phyloP scores from a whole-genome alignment of 2,113 vertebrate species.

The Chitala chitala region DNA sequence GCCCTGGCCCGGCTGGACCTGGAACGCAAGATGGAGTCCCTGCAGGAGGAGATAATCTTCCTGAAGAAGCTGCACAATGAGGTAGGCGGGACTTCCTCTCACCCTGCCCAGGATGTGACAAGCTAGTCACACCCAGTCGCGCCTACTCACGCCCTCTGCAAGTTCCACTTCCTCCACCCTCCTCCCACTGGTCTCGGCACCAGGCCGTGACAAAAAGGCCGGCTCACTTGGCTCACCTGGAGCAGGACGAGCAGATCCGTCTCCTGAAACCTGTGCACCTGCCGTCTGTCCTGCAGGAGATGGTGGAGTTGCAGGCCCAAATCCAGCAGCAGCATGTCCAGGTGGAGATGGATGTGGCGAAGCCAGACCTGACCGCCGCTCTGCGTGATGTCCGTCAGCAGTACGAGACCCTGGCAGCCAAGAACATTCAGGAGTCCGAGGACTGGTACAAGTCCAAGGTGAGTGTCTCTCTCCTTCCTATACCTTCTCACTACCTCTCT shows the following conservation, averaged over 20 bases:
- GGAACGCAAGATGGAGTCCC: conserved; percentile 88
- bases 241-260: background rate
- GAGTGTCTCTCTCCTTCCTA: conserved; percentile 1
- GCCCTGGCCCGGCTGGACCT: conserved; percentile 85
- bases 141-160: background rate
- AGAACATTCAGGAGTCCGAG: conserved; percentile 91
- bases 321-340: conserved; percentile 85
- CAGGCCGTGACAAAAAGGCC: background rate
- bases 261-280: background rate
- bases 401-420: conserved; percentile 89
- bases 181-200: background rate
- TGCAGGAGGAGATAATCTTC: conserved; percentile 91
- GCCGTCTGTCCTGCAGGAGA: conserved; percentile 65
- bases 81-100: conserved; percentile 51
- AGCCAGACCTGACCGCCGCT: conserved; percentile 89
- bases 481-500: background rate
- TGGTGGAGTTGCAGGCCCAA: conserved; percentile 81
- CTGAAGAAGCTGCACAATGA: conserved; percentile 95
- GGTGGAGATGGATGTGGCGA: conserved; percentile 86
- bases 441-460: conserved; percentile 99
- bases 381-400: conserved; percentile 90
- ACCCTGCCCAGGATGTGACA: background rate
- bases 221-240: too few relatives aligned
- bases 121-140: background rate
- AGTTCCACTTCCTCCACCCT: background rate